Evolutionary conservation across 1,140 invertebrate genomes (phyloP).

Genomic region (Cephus cinctus): DNA sequence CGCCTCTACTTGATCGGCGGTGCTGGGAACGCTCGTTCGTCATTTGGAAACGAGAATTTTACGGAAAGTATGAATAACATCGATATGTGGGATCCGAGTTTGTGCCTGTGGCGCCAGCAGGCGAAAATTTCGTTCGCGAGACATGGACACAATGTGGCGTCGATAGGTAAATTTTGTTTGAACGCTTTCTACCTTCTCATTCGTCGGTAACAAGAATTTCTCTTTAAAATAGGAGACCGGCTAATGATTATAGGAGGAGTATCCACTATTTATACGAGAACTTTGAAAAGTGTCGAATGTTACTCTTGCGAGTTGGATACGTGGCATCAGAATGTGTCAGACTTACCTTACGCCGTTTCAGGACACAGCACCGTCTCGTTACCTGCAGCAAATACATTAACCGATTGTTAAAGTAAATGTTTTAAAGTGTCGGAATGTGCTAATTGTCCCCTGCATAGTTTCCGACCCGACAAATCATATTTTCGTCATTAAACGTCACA

Average conservation of each 20-base stretch:
- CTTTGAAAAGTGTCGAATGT: constrained; percentile 62
- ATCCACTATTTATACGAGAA: constrained; percentile 62
- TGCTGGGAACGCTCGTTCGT: constrained; percentile 55
- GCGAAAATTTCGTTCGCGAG: constrained; percentile 61
- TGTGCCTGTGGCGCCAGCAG: constrained; percentile 54
- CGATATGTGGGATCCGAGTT: constrained; percentile 59
- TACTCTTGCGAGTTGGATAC: constrained; percentile 59
- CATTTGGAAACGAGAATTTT: constrained; percentile 54
- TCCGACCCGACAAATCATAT: no score
- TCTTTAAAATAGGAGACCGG: constrained; percentile 40
- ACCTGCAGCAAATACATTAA: constrained; percentile 47
- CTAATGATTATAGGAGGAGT: constrained; percentile 63
- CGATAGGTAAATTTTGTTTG: constrained; percentile 51
- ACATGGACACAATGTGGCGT: constrained; percentile 62
- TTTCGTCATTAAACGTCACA: no score
- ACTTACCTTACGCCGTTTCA: constrained; percentile 58
- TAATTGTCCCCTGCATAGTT: no score
- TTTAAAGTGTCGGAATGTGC: no score
- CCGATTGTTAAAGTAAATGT: no score
- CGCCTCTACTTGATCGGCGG: constrained; percentile 62
- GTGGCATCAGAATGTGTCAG: constrained; percentile 60
- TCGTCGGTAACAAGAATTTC: constrained; percentile 1
- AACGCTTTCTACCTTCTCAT: no score
- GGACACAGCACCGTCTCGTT: constrained; percentile 61
- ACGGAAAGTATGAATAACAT: constrained; percentile 59